Base-by-base conservation (phyloP, 2,888 invertebrate species). In the Litoditis marina region DNA sequence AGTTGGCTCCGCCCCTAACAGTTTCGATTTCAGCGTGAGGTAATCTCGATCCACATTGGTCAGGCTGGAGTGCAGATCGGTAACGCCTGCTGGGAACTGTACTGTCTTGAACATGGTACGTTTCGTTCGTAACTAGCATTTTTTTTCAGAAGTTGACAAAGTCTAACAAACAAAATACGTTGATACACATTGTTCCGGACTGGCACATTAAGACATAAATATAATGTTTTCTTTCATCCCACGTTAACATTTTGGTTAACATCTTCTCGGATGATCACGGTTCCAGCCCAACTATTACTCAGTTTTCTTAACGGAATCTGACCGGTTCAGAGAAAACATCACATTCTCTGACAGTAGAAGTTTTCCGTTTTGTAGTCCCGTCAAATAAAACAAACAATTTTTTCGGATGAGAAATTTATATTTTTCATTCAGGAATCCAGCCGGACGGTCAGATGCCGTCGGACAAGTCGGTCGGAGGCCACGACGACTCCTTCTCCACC, bases 401-500 rank as follows among this genome's bases (percentile, higher is more conserved):
- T n/a, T n/a, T n/a, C n/a, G n/a, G n/a, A n/a, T n/a, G n/a, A n/a
- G 47, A 19, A 46, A 16, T 46, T 46, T 11, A 46, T 11, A 11
- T 11, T 46, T 46, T 57, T 8, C 47, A 59, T 44, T 44, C 46
- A 59, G 86, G 86, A 57, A 86, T 86, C 73, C 84, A 85, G 74
- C 86, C 86, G 8, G 85, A 85, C 71, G 82, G 82, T 42, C 71
- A 71, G 39, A 77, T 77, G 77, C 77, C 77, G 1, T 75, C 75
- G 8, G 78, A 78, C 57, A 77, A 74, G 60, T 71, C 72, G 16
- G 59, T 74, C 7, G 85, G 85, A 22, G 83, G 83, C 16, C 83
- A 91, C 62, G 94, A 94, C 86, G 91, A 80, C 87, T 92, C 92
- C 62, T 94, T 93, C 87, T 94, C 92, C 86, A 94, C 86, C 31